These are phyloP conservation scores for Oophaga sylvatica DNA, from an alignment of 2,797 vertebrate genomes.

Conservation along the genomic window DNA sequence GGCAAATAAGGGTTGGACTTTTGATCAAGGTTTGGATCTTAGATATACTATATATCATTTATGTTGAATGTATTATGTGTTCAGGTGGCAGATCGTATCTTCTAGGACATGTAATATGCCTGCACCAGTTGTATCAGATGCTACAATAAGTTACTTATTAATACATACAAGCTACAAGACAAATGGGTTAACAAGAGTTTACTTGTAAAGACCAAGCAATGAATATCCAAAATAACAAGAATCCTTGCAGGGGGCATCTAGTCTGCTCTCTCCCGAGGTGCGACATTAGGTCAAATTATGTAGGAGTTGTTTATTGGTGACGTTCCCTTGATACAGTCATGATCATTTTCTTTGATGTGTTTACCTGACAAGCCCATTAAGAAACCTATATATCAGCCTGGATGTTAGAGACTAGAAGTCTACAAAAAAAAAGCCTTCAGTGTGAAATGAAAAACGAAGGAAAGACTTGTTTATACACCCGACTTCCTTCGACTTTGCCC, in stretches of 20 bases:
- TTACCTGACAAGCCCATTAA: slow-evolving; percentile 44
- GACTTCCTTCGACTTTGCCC: slow-evolving; percentile 2
- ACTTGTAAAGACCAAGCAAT: neutral
- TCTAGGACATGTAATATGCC: neutral
- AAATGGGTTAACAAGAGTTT: neutral
- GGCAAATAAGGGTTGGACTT: no score
- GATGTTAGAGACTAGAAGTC: slow-evolving; percentile 19
- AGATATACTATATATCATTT: no score
- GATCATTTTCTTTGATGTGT: slow-evolving; percentile 41
- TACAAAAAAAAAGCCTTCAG: neutral
- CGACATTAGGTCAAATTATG: neutral
- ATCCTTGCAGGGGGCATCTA: neutral
- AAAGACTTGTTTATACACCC: slow-evolving; percentile 24
- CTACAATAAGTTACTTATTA: neutral
- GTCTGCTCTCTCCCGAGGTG: neutral
- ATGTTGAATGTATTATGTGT: no score
- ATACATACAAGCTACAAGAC: neutral
- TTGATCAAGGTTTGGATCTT: no score
- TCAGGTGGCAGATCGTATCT: no score
- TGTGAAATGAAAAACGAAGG: slow-evolving; percentile 25
- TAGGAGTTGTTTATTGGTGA: slow-evolving; percentile 4
- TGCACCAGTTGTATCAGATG: neutral
- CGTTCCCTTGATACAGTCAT: neutral
- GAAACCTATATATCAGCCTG: slow-evolving; percentile 38
- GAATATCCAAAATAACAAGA: neutral